Base-by-base conservation (phyloP, 2,797 vertebrate genomes). In the Rhynchonycteris naso region DNA sequence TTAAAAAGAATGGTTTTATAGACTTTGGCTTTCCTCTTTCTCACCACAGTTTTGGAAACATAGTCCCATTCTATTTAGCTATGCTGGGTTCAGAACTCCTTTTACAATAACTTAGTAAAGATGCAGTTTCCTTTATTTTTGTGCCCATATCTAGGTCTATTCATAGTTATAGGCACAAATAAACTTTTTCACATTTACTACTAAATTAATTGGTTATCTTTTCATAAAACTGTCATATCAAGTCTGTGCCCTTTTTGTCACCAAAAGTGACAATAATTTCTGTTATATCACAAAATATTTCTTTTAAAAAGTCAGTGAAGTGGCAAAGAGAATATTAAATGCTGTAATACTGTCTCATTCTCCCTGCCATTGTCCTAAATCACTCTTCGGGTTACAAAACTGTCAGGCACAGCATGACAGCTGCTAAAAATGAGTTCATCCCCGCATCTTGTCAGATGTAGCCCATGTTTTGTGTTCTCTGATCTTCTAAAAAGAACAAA, bases 401-500 rank as follows among this genome's bases (percentile, higher is more conserved):
- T 79, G 56, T 83, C 63, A 87, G 14, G 8, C 83, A 90, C 88
- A 97, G 96, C 86, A 79, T 72, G 95, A 4, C 11, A 7, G 35
- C 52, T 81, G 16, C 75, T 78, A 86, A 96, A 95, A 94, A 74
- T 38, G 66, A 93, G 75, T 93, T 90, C 59, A 71, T 5, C 58
- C 33, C 86, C 89, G 95, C 61, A 15, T 95, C 94, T 83, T 93
- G 85, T 95, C 93, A 93, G 63, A 85, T 82, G 26, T 35, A 59
- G 88, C 2, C 75, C 18, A 12, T 61, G 90, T 90, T 94, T 94
- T 96, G 90, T 87, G 63, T 91, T 94, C 83, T 96, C 85, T 96
- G 72, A 96, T 97, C 94, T 96, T 96, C 92, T 94, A 61, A 93
- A 83, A 92, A 91, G 84, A 96, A 96, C 94, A 97, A 95, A 97